Base-by-base conservation (phyloP, 1,140 invertebrate species). In the Tyrophagus putrescentiae region DNA sequence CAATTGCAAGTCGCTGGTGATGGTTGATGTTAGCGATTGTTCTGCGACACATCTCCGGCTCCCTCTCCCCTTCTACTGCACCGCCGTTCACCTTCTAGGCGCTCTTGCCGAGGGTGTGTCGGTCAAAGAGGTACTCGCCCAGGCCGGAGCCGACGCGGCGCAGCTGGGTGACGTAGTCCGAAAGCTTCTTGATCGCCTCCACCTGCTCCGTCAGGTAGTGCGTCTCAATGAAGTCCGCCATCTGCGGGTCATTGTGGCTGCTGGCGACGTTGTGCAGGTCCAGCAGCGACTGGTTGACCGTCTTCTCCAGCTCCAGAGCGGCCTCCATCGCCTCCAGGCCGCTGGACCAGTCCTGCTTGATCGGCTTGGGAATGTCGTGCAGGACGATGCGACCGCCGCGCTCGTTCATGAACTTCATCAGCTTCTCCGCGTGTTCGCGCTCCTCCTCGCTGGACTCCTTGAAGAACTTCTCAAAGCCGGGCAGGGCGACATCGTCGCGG, bases 401-500 rank as follows among this genome's bases (percentile, higher is more conserved):
- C 53, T 72, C 68, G 65, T 80, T 80, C 66, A 79, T 77, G 64
- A 79, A 82, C 60, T 78, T 76, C 74, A 83, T 82, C 9, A 83
- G 69, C 62, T 76, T 80, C 67, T 78, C 70, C 18, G 78, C 80
- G 66, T 83, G 81, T 62, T 78, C 77, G 31, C 77, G 70, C 62
- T 83, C 82, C 65, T 83, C 81, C 56, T 79, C 72, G 31, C 77
- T 76, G 4, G 69, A 67, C 21, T 79, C 71, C 64, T 75, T 74
- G 72, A 81, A 82, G 66, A 70, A 81, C 62, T 78, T 78, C 54
- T 68, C 45, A 34, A 80, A 73, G 28, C 79, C 79, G 23, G 71
- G 71, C 28, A 83, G 70, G n/a, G 79, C 78, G n/a, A 82, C 77
- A 70, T 82, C 81, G 66, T 82, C 78, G 21, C 81, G 71, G 61